Base-by-base conservation (phyloP, 2,888 invertebrate species). In the Drosophila suboccidentalis region DNA sequence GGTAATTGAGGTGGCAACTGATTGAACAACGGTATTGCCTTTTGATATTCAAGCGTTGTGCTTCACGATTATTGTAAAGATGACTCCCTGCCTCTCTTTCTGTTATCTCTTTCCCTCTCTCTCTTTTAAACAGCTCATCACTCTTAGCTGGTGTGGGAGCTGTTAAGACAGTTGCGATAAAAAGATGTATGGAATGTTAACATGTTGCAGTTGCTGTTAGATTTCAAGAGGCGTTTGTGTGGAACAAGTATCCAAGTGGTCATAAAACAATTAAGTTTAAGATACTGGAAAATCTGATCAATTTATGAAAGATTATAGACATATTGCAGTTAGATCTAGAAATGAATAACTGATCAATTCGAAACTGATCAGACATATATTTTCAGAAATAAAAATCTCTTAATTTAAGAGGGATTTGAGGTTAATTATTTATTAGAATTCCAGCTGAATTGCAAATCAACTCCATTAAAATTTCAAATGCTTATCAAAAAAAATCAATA, bases 31-130 rank as follows among this genome's bases (percentile, higher is more conserved):
- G 71, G 67, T 75, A 64, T 54, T 66, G 66, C 58, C 66, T 78
- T 76, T 82, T 82, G 69, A 87, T 86, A 88, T 88, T 73, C 83
- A 70, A 72, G 58, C 61, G 68, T 64, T 75, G 71, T 58, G 29
- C 65, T 15, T 60, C 58, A 29, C 49, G 80, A 70, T 79, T 79
- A 78, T 81, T 64, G 64, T 65, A 58, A 71, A 69, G 50, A 71
- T 26, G 36, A 13, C 34, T 34, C 46, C 17, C 32, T 19, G 29
- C 8, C 49, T 29, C 10, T 26, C 10, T 1, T n/a, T 1, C 13
- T 36, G 4, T 15, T 3, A 10, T 36, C 11, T 15, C 13, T 13
- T 11, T 10, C 15, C 22, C 9, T 6, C 17, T 6, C 17, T 17
- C 32, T 36, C 26, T 6, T 15, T 36, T 6, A 51, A 10, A n/a